A percentile compares a stretch with the other conserved stretches of the same genome.
phyloP scores from a whole-genome alignment of 2,113 vertebrate genomes.

The Okapia johnstoni region DNA sequence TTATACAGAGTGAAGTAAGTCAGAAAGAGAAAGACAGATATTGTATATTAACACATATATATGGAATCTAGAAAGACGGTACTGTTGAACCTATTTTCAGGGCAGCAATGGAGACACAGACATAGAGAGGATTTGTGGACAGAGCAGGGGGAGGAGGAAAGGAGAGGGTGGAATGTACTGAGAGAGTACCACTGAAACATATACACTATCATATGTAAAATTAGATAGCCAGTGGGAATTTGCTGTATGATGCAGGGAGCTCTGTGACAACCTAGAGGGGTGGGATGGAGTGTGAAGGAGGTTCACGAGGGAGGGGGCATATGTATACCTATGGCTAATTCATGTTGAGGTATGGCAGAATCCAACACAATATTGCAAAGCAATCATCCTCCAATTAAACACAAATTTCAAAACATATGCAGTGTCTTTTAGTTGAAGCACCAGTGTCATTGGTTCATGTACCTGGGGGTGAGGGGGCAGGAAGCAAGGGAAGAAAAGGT shows the following conservation, averaged over 20 bases:
- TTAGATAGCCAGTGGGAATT: background rate
- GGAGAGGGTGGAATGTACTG: background rate
- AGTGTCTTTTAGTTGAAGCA: background rate
- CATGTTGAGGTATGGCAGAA: background rate
- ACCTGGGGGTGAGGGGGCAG: rapidly evolving
- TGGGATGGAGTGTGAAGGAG: background rate
- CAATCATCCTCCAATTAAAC: background rate
- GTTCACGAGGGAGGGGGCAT: background rate
- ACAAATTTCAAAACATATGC: background rate
- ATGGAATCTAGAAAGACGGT: background rate
- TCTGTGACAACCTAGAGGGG: background rate
- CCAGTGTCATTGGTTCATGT: background rate
- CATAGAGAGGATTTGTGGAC: background rate
- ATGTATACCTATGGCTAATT: background rate
- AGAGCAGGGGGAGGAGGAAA: background rate
- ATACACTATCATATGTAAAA: background rate
- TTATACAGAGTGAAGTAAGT: background rate
- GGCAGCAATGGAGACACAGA: background rate
- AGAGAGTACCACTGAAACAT: background rate
- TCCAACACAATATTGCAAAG: background rate
- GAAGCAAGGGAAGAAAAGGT: background rate
- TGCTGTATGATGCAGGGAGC: background rate
- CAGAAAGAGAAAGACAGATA: background rate
- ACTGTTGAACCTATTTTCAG: background rate
- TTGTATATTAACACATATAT: background rate